phyloP scores from a whole-genome alignment of 1,140 invertebrate genomes.

The Platorchestia sp. region DNA sequence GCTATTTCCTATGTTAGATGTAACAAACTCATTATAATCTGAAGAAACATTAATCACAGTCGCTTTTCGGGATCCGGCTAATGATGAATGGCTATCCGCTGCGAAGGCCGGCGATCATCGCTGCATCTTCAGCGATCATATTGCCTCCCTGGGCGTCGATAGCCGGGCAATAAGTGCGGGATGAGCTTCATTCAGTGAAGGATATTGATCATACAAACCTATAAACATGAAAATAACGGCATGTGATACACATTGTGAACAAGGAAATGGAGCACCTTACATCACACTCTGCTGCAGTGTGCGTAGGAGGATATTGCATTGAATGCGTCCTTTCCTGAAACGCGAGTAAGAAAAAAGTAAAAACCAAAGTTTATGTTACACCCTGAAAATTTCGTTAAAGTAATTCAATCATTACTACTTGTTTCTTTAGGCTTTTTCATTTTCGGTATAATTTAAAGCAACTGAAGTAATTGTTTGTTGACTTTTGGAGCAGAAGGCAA shows the following conservation, averaged over 20 bases:
- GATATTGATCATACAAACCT: not conserved
- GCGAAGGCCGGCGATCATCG: not conserved
- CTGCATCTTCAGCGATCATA: not conserved
- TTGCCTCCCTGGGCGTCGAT: not conserved
- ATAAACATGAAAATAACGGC: not conserved
- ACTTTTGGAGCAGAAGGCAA: too few species aligned
- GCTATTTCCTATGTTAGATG: not conserved
- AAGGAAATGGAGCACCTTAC: not conserved
- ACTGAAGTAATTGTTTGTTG: too few species aligned
- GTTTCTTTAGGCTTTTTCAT: too few species aligned
- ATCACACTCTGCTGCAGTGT: too few species aligned
- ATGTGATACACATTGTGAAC: not conserved
- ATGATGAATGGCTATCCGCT: not conserved
- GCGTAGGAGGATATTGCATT: too few species aligned
- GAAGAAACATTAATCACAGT: constrained; percentile 3
- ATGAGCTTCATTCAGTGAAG: not conserved
- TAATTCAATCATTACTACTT: too few species aligned
- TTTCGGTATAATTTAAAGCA: too few species aligned
- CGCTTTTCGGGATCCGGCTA: not conserved
- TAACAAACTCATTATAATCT: constrained; percentile 34
- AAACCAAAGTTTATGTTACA: too few species aligned
- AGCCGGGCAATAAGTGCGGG: not conserved
- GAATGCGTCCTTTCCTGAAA: too few species aligned
- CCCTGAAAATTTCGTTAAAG: too few species aligned
- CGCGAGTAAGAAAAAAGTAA: too few species aligned